Evolutionary conservation across 1,140 invertebrate genomes (phyloP).

Genomic region (Aphidius gifuensis): DNA sequence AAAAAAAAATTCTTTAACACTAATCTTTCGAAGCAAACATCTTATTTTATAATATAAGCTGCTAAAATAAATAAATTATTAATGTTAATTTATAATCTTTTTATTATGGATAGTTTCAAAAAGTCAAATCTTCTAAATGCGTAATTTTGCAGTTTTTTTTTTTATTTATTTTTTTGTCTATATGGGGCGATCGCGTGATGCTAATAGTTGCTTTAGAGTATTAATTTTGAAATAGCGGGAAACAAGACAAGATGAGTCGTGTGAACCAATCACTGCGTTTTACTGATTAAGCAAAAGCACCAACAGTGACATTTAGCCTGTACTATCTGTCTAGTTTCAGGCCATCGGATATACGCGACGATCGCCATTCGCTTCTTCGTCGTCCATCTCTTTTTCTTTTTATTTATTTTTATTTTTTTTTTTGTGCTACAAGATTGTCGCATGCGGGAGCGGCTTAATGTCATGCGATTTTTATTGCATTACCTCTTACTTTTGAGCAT

Average conservation of each 20-base stretch:
- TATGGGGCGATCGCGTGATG: constrained; percentile 36
- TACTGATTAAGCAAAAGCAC: constrained; percentile 40
- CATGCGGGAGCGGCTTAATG: constrained; percentile 30
- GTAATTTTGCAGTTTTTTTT: too few relatives aligned
- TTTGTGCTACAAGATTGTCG: constrained; percentile 8
- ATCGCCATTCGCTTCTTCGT: constrained; percentile 15
- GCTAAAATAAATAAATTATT: too few relatives aligned
- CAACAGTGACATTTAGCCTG: constrained; percentile 42
- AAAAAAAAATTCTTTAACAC: too few relatives aligned
- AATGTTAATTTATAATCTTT: too few relatives aligned
- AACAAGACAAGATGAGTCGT: constrained; percentile 40
- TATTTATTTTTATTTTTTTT: constrained; percentile 10
- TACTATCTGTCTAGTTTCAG: constrained; percentile 36
- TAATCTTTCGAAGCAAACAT: too few relatives aligned
- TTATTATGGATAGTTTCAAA: too few relatives aligned
- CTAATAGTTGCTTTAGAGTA: constrained; percentile 35
- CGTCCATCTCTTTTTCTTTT: constrained; percentile 23
- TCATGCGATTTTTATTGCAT: constrained; percentile 30
- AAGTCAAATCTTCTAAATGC: too few relatives aligned
- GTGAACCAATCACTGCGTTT: constrained; percentile 34
- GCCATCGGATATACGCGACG: constrained; percentile 26
- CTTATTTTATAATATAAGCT: too few relatives aligned
- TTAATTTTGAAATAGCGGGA: constrained; percentile 20
- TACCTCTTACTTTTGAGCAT: background rate
- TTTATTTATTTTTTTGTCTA: too few relatives aligned